A percentile compares a stretch with the other conserved stretches of the same genome.
Conservation (phyloP, 2,797 vertebrate genomes). For the Kryptolebias ocellatus region DNA sequence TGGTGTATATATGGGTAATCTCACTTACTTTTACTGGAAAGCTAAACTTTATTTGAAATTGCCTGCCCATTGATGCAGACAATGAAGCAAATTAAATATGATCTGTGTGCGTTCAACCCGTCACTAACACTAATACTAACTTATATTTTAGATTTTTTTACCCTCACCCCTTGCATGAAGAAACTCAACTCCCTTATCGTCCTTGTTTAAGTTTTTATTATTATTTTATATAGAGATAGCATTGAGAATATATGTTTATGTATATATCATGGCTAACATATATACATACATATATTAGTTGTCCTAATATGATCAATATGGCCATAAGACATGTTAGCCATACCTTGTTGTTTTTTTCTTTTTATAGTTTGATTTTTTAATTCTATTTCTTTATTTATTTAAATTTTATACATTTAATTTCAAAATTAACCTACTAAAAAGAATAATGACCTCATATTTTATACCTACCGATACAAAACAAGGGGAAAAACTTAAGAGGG, state of each 20-base stretch:
- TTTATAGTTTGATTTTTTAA: constrained; percentile 37
- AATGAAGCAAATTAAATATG: constrained; percentile 60
- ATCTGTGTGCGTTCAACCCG: constrained; percentile 69
- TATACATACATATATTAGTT: constrained; percentile 81
- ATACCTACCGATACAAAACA: constrained; percentile 47
- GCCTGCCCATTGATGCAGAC: constrained; percentile 62
- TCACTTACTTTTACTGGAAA: constrained; percentile 74
- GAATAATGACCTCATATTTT: constrained; percentile 74
- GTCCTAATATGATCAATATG: constrained; percentile 71
- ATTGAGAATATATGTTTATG: constrained; percentile 81
- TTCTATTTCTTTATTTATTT: constrained; percentile 15
- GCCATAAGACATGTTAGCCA: constrained; percentile 71
- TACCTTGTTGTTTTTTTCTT: constrained; percentile 33
- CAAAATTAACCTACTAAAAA: constrained; percentile 75
- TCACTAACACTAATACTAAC: constrained; percentile 80
- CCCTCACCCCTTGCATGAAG: constrained; percentile 74
- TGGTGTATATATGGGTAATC: constrained; percentile 2
- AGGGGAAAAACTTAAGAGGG: constrained; percentile 57
- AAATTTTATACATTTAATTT: constrained; percentile 51
- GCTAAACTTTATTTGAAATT: constrained; percentile 15
- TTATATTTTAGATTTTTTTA: constrained; percentile 67
- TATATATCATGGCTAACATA: constrained; percentile 76
- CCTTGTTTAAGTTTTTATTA: constrained; percentile 26
- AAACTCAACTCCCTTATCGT: constrained; percentile 23
- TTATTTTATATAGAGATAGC: constrained; percentile 60